Evolutionary conservation across 2,797 vertebrate species (phyloP).

Genomic region (Bradypus variegatus): DNA sequence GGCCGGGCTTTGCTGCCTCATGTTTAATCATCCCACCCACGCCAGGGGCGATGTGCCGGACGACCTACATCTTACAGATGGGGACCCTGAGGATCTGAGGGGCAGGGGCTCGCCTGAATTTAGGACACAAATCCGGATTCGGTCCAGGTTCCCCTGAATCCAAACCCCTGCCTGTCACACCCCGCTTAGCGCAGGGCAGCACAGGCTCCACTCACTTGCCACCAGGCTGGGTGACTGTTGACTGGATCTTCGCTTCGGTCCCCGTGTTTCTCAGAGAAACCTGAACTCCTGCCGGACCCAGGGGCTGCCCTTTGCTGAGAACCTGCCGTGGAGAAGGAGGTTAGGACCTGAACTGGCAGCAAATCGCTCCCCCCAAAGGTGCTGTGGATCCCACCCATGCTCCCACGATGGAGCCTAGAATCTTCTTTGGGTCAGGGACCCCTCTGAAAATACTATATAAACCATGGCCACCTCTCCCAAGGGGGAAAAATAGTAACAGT

Average conservation of each 20-base stretch:
- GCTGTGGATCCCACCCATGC: rapidly evolving
- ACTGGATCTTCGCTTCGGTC: slow-evolving; percentile 81
- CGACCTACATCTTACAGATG: background rate
- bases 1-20: background rate
- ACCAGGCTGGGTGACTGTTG: slow-evolving; percentile 84
- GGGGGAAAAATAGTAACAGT: background rate
- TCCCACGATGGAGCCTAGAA: background rate
- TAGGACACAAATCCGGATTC: background rate
- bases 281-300: slow-evolving; percentile 90
- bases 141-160: background rate
- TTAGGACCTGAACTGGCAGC: background rate
- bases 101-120: background rate
- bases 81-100: background rate
- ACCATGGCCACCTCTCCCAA: background rate
- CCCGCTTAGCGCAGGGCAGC: background rate
- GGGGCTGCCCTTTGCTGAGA: slow-evolving; percentile 89
- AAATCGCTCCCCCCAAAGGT: background rate
- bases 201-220: slow-evolving; percentile 84
- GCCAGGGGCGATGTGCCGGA: rapidly evolving
- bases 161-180: background rate
- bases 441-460: background rate
- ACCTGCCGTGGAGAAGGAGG: slow-evolving; percentile 75
- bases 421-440: background rate
- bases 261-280: slow-evolving; percentile 83
- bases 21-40: background rate